Evolutionary conservation across 1,140 invertebrate species (phyloP).

Genomic region (Drosophila ercepeae): DNA sequence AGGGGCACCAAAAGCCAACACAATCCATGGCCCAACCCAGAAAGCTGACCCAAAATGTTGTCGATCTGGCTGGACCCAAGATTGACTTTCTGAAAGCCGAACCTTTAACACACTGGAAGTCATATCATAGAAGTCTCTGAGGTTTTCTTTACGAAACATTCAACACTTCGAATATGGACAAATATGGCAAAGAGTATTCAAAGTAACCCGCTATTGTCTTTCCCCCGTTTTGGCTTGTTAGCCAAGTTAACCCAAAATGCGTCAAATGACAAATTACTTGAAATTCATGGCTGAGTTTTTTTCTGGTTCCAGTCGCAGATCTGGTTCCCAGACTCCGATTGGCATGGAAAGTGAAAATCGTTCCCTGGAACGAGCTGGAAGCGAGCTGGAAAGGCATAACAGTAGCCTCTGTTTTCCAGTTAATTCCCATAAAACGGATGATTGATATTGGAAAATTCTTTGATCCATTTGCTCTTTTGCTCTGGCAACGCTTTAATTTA

Average conservation of each 20-base stretch:
- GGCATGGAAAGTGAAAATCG: not conserved
- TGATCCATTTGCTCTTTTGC: slow-evolving; percentile 4
- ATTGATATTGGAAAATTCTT: not conserved
- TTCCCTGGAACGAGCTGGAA: not conserved
- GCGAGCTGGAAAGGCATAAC: too few relatives aligned
- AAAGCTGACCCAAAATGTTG: slow-evolving; percentile 54
- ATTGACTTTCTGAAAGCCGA: not conserved
- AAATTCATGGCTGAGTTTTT: slow-evolving; percentile 57
- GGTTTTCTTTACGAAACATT: not conserved
- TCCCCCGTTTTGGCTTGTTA: slow-evolving; percentile 59
- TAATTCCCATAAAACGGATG: not conserved
- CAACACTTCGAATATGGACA: too few relatives aligned
- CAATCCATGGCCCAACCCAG: slow-evolving; percentile 37
- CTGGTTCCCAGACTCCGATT: not conserved
- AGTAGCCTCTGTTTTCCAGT: not conserved
- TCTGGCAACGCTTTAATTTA: slow-evolving; percentile 41
- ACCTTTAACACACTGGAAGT: not conserved
- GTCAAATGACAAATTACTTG: slow-evolving; percentile 79
- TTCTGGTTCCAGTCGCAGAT: not conserved
- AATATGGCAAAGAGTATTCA: not conserved
- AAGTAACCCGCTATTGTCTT: too few relatives aligned
- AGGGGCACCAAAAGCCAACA: slow-evolving; percentile 17
- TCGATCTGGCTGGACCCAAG: slow-evolving; percentile 18
- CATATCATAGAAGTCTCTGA: not conserved
- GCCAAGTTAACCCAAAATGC: slow-evolving; percentile 56